phyloP scores from a whole-genome alignment of 2,888 invertebrate species.

The Litoditis marina region DNA sequence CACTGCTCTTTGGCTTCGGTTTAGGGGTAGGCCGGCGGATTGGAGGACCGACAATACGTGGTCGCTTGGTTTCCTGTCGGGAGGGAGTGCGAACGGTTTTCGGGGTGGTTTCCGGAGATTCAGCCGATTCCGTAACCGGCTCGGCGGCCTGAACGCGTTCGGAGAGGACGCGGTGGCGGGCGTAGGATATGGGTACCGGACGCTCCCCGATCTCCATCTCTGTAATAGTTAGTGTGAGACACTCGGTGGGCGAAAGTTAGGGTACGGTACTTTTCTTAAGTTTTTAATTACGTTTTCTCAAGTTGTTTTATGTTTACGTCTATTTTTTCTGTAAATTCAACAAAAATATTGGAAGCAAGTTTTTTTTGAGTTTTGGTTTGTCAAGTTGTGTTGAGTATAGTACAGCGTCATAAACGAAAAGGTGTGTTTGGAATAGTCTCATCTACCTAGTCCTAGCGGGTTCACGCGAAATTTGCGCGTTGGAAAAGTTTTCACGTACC shows the following conservation, averaged over 20 bases:
- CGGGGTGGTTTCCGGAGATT: conserved; percentile 16
- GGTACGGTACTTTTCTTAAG: background rate
- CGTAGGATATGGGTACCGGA: conserved; percentile 43
- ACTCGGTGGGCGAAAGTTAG: background rate
- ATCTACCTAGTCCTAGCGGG: too few species aligned
- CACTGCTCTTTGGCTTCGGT: conserved; percentile 24
- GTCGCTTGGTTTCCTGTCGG: conserved; percentile 33
- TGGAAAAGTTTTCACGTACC: too few species aligned
- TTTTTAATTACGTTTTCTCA: too few species aligned
- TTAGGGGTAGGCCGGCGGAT: conserved; percentile 50
- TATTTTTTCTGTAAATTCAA: background rate
- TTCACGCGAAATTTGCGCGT: too few species aligned
- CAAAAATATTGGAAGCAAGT: background rate
- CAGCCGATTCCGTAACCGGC: conserved; percentile 3
- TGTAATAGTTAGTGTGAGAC: conserved; percentile 37
- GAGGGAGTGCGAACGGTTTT: conserved; percentile 13
- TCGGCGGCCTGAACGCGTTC: background rate
- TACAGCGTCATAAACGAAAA: too few species aligned
- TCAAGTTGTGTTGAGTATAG: too few species aligned
- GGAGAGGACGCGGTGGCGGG: conserved; percentile 36
- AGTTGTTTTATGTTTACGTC: background rate
- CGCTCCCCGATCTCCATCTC: conserved; percentile 39
- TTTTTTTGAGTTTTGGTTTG: too few species aligned
- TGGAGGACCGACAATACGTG: conserved; percentile 55
- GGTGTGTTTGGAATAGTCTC: too few species aligned